phyloP scores from a whole-genome alignment of 1,140 invertebrate genomes.

The Cyclina sinensis region DNA sequence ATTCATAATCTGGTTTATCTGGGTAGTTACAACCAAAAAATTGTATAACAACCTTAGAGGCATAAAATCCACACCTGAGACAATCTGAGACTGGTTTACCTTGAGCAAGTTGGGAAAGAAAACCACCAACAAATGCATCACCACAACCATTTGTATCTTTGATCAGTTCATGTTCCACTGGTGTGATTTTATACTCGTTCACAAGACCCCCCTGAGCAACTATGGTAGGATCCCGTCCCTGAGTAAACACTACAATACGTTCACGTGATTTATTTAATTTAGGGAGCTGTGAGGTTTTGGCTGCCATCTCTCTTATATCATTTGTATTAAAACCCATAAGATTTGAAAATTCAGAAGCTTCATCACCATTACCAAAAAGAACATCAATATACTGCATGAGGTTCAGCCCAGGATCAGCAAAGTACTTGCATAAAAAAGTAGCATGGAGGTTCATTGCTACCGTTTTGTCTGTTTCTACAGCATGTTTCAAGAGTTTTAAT shows the following conservation, averaged over 20 bases:
- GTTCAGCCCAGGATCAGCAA: conserved; percentile 93
- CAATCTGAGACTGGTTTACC: conserved; percentile 92
- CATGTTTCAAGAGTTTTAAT: conserved; percentile 92
- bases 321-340: conserved; percentile 91
- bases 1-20: conserved; percentile 79
- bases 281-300: conserved; percentile 91
- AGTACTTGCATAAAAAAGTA: conserved; percentile 97
- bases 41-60: conserved; percentile 83
- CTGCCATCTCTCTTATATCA: conserved; percentile 94
- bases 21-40: conserved; percentile 84
- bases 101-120: conserved; percentile 96
- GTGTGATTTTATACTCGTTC: conserved; percentile 74
- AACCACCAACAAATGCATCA: conserved; percentile 99
- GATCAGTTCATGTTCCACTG: conserved; percentile 76
- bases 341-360: conserved; percentile 94
- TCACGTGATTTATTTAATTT: conserved; percentile 91
- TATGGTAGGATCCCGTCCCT: conserved; percentile 95
- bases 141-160: conserved; percentile 99
- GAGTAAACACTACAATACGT: conserved; percentile 95
- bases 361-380: conserved; percentile 98
- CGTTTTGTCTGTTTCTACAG: conserved; percentile 91
- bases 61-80: conserved; percentile 92
- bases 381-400: conserved; percentile 98
- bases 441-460: conserved; percentile 99
- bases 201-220: conserved; percentile 89